A percentile compares a stretch with the other conserved stretches of the same genome.
Conservation (phyloP, 2,888 invertebrate genomes). For the Kuschelorhynchus macadamiae region DNA sequence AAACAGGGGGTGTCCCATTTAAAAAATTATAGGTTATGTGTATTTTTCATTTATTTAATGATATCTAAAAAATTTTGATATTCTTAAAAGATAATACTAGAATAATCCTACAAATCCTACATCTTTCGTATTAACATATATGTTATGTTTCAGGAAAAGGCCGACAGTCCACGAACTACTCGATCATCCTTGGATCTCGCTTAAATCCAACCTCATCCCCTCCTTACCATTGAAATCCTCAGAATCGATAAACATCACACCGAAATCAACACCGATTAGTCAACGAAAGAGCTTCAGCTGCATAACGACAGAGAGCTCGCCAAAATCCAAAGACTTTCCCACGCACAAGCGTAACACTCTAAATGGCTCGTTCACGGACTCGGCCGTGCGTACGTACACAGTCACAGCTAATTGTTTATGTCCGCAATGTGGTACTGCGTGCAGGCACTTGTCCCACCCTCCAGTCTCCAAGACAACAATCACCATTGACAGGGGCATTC, state of each 20-base stretch:
- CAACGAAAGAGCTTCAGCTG: constrained; percentile 64
- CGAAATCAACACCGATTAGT: constrained; percentile 60
- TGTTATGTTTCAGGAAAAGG: constrained; percentile 83
- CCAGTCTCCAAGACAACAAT: constrained; percentile 67
- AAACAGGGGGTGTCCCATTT: too few species aligned
- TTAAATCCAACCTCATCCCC: constrained; percentile 61
- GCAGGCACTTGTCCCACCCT: constrained; percentile 67
- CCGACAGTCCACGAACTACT: constrained; percentile 91
- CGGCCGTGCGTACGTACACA: constrained; percentile 65
- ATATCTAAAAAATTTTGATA: too few species aligned
- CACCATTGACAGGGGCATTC: constrained; percentile 69
- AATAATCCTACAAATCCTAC: too few species aligned
- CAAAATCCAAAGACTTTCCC: constrained; percentile 49
- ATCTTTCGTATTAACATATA: too few species aligned
- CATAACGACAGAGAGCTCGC: constrained; percentile 50
- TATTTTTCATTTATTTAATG: too few species aligned
- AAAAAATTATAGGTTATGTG: too few species aligned
- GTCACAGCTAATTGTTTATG: constrained; percentile 67
- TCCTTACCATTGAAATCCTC: constrained; percentile 56
- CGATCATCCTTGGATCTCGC: constrained; percentile 88
- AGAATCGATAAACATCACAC: constrained; percentile 49
- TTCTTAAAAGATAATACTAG: too few species aligned
- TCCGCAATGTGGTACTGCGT: constrained; percentile 69
- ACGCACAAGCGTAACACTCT: constrained; percentile 40
- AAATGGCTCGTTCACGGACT: constrained; percentile 56